Evolutionary conservation across 2,113 vertebrate species (phyloP).

Genomic region (Ptychochromis oligacanthus): DNA sequence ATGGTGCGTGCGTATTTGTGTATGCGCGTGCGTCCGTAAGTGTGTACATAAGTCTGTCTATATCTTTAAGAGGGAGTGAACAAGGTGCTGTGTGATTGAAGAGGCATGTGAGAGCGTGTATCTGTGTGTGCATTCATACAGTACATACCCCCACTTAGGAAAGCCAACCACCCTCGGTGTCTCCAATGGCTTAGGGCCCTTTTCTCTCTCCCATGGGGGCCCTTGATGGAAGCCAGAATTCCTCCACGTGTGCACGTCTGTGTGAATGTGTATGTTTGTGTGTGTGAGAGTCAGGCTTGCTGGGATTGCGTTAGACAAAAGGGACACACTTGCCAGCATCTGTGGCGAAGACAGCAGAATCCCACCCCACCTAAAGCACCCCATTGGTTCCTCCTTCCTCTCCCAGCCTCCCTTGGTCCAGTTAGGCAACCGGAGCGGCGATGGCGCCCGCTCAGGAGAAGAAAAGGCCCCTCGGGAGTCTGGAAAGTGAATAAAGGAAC

Average conservation of each 20-base stretch:
- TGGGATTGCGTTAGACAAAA: constrained; percentile 81
- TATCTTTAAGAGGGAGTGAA: constrained; percentile 40
- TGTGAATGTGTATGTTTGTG: constrained; percentile 43
- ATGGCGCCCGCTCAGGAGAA: constrained; percentile 83
- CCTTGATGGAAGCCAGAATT: constrained; percentile 79
- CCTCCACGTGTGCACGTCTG: constrained; percentile 73
- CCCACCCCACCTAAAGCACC: constrained; percentile 69
- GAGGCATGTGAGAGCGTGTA: background rate
- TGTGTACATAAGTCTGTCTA: background rate
- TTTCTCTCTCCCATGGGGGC: constrained; percentile 68
- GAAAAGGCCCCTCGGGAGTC: constrained; percentile 88
- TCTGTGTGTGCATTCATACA: constrained; percentile 34
- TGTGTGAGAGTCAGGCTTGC: constrained; percentile 25
- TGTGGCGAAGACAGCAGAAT: constrained; percentile 61
- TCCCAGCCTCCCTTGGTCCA: constrained; percentile 68
- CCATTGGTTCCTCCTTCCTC: constrained; percentile 70
- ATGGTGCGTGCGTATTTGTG: constrained; percentile 7
- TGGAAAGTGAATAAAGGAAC: constrained; percentile 95
- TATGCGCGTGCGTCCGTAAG: constrained; percentile 17
- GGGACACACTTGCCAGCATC: constrained; percentile 79
- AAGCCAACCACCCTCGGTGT: constrained; percentile 71
- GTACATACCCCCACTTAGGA: constrained; percentile 65
- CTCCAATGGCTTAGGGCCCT: constrained; percentile 74
- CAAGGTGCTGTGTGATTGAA: constrained; percentile 37
- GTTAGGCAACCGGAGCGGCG: constrained; percentile 56